A percentile compares a stretch with the other conserved stretches of the same genome.
Evolutionary conservation across 2,113 vertebrate genomes (phyloP).

Genomic region (Barnardius zonarius): DNA sequence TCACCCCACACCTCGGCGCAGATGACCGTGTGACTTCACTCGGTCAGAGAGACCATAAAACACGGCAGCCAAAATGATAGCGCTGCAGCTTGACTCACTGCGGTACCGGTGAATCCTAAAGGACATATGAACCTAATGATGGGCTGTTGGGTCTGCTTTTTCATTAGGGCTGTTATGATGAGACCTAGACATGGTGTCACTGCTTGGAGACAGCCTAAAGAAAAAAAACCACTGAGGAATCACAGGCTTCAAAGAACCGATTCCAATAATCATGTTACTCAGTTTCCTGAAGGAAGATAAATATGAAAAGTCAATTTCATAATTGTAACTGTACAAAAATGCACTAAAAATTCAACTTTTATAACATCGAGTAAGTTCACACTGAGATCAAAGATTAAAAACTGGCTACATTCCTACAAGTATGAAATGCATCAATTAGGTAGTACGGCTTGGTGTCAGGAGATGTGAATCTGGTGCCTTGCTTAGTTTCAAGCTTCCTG

Average conservation of each 20-base stretch:
- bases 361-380: background rate
- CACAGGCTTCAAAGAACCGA: background rate
- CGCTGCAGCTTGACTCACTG: slow-evolving; percentile 23
- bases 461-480: background rate
- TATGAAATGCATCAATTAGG: slow-evolving; percentile 22
- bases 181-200: slow-evolving; percentile 65
- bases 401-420: background rate
- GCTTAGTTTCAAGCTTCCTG: background rate
- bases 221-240: background rate
- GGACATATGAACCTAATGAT: slow-evolving; percentile 28
- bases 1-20: slow-evolving; percentile 5
- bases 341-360: slow-evolving; percentile 35
- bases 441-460: fast-evolving
- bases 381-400: slow-evolving; percentile 38
- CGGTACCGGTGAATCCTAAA: slow-evolving; percentile 30
- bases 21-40: slow-evolving; percentile 48
- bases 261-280: slow-evolving; percentile 24
- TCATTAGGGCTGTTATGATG: slow-evolving; percentile 53
- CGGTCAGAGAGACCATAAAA: slow-evolving; percentile 55
- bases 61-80: background rate
- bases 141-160: slow-evolving; percentile 24
- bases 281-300: slow-evolving; percentile 38
- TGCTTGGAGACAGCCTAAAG: slow-evolving; percentile 51
- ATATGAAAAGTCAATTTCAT: slow-evolving; percentile 1
- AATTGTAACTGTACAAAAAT: background rate